These are phyloP conservation scores for Anoplopoma fimbria DNA, from an alignment of 2,113 vertebrate genomes.

Conservation along the genomic window DNA sequence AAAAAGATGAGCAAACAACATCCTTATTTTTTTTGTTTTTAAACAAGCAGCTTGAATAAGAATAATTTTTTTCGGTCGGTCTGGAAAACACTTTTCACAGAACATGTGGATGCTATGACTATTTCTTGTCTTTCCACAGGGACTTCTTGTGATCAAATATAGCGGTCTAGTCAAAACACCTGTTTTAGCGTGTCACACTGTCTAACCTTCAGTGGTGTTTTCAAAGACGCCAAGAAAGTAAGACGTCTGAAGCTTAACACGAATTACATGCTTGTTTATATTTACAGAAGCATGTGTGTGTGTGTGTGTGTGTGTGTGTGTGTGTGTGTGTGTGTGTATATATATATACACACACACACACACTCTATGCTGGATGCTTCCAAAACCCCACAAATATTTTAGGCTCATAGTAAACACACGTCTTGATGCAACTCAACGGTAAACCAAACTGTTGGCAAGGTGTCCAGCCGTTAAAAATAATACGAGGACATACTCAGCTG, in stretches of 20 bases:
- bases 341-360: too few relatives aligned
- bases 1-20: conserved; percentile 11
- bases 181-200: too few relatives aligned
- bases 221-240: background rate
- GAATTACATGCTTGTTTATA: conserved; percentile 43
- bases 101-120: conserved; percentile 1
- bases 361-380: conserved; percentile 36
- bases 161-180: background rate
- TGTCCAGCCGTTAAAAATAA: conserved; percentile 58
- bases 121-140: conserved; percentile 11
- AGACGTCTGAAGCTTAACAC: conserved; percentile 24
- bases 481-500: conserved; percentile 45
- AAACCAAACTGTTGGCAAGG: conserved; percentile 27
- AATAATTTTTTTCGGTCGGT: background rate
- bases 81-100: background rate
- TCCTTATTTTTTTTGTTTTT: background rate
- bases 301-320: too few relatives aligned
- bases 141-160: background rate
- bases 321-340: too few relatives aligned
- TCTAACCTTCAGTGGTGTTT: background rate
- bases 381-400: conserved; percentile 54
- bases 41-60: conserved; percentile 3
- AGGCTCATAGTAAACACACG: conserved; percentile 61
- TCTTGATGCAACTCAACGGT: conserved; percentile 55
- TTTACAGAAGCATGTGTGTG: conserved; percentile 67